These are phyloP conservation scores for Tursiops truncatus DNA, from an alignment of 2,113 vertebrate genomes.

Conservation along the genomic window DNA sequence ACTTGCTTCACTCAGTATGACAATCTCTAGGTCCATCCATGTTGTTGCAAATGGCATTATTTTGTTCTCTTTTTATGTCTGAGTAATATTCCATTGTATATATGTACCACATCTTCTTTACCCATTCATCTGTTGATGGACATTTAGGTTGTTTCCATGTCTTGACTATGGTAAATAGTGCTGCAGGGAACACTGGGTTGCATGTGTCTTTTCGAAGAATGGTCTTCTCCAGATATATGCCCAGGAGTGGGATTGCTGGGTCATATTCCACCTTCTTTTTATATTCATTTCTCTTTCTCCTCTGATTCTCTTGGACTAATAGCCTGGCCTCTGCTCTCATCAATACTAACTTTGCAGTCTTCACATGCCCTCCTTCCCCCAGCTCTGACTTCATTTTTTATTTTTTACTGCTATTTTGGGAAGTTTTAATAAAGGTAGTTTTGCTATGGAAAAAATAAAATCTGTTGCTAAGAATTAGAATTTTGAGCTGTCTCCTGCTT, in stretches of 20 bases:
- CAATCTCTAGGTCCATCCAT: background rate
- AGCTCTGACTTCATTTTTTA: background rate
- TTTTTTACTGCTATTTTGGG: background rate
- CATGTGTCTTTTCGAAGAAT: background rate
- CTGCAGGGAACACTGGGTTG: background rate
- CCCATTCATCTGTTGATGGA: too few relatives aligned
- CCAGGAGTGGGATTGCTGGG: background rate
- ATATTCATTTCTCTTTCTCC: background rate
- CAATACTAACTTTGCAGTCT: background rate
- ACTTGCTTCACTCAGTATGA: background rate
- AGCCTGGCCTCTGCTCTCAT: background rate
- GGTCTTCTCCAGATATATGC: background rate
- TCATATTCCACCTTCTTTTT: background rate
- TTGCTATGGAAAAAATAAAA: background rate
- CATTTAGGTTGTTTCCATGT: background rate
- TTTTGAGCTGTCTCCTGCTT: background rate
- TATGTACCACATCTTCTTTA: fast-evolving
- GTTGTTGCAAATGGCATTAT: background rate
- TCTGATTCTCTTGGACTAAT: too few relatives aligned
- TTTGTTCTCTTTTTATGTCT: background rate
- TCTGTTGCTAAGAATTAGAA: background rate
- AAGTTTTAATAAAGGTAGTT: background rate
- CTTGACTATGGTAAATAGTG: background rate
- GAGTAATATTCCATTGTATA: background rate
- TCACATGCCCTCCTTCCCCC: background rate